Conservation (phyloP, 2,797 vertebrate genomes). For the Peromyscus aztecus region DNA sequence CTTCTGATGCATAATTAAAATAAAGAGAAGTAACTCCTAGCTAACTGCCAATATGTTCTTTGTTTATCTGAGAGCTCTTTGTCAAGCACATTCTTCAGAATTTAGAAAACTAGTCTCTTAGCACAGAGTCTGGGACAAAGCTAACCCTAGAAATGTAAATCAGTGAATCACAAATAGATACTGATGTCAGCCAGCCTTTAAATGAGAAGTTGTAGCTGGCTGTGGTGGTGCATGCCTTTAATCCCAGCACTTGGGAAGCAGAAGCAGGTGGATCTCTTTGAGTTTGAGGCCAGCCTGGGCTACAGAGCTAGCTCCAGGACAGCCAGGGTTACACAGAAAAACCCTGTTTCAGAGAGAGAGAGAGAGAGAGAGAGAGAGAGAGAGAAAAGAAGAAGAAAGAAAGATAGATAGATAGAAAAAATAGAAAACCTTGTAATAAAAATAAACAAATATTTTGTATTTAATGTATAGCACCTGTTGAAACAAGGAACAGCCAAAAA, state of each 20-base stretch:
- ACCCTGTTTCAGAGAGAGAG: neutral
- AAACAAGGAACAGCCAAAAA: neutral
- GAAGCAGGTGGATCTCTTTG: neutral
- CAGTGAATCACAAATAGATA: neutral
- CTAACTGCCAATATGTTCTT: neutral
- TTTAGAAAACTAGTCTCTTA: neutral
- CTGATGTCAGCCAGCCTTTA: neutral
- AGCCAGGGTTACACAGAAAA: neutral
- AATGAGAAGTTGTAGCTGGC: neutral
- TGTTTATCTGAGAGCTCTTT: neutral
- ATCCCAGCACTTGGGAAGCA: neutral
- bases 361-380: neutral
- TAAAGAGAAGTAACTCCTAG: neutral
- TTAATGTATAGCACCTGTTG: neutral
- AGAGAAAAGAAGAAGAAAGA: no score
- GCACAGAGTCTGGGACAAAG: neutral
- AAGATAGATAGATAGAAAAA: neutral
- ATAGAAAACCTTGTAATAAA: neutral
- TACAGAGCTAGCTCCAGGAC: neutral
- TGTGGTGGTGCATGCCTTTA: accelerated
- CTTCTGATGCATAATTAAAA: neutral
- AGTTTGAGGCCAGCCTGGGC: neutral
- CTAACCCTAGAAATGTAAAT: slow-evolving; percentile 8
- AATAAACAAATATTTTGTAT: slow-evolving; percentile 1
- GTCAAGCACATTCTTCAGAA: neutral